Conservation (phyloP, 1,140 invertebrate genomes). For the Wasmannia auropunctata region DNA sequence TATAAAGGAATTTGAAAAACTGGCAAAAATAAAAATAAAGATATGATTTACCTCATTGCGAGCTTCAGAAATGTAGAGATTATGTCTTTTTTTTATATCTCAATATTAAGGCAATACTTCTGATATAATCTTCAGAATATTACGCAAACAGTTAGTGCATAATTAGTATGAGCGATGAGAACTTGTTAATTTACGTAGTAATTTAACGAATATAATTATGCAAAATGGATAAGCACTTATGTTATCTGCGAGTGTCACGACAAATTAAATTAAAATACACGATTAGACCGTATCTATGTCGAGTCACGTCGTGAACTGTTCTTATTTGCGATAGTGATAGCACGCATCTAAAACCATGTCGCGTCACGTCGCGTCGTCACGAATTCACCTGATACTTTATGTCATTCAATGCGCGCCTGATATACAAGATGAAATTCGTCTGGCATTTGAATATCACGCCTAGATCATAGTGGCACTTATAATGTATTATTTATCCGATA, state of each 20-base stretch:
- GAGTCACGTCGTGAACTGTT: background rate
- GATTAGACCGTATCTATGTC: background rate
- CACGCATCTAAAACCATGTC: background rate
- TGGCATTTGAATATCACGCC: conserved; percentile 27
- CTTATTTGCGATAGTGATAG: background rate
- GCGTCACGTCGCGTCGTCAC: background rate
- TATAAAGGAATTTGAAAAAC: no score
- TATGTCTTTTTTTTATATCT: background rate
- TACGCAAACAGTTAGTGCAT: background rate
- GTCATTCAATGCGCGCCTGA: background rate
- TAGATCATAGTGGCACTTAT: background rate
- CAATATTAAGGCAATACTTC: background rate
- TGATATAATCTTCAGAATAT: background rate
- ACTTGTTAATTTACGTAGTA: background rate
- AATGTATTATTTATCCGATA: conserved; percentile 21
- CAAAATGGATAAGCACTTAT: background rate
- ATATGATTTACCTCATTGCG: no score
- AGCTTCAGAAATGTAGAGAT: background rate
- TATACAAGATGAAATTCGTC: background rate
- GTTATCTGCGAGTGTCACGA: background rate
- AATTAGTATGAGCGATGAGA: background rate
- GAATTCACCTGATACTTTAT: background rate
- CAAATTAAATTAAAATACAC: background rate
- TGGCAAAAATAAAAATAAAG: background rate
- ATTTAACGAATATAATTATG: background rate